Evolutionary conservation across 2,888 invertebrate genomes (phyloP).

Genomic region (Polyommatus icarus): DNA sequence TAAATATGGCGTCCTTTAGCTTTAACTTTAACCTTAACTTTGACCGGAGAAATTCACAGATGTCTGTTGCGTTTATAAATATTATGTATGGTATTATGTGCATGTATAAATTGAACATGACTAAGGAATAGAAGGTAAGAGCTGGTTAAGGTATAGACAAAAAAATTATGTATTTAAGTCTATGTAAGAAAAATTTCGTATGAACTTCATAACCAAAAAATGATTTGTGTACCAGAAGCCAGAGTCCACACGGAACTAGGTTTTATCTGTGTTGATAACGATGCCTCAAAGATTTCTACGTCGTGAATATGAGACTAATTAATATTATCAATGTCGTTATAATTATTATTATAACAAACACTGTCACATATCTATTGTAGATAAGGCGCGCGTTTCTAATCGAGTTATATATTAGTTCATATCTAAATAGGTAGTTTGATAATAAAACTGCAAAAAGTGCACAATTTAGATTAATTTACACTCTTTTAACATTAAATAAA

Average conservation of each 20-base stretch:
- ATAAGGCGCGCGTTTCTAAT: neutral
- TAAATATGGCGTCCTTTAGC: no score
- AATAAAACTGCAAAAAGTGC: neutral
- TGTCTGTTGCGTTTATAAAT: no score
- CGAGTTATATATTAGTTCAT: neutral
- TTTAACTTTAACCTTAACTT: no score
- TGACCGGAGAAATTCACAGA: no score
- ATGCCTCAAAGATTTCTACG: neutral
- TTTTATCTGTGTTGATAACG: neutral
- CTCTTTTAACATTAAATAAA: neutral
- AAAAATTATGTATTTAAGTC: neutral
- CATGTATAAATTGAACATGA: no score
- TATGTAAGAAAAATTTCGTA: neutral
- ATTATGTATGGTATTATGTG: no score
- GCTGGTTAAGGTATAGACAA: neutral
- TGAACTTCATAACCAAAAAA: neutral
- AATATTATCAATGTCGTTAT: conserved; percentile 5
- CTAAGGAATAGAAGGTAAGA: neutral
- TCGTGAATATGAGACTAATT: neutral
- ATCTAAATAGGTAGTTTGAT: neutral
- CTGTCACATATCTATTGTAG: neutral
- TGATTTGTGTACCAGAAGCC: neutral
- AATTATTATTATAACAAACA: neutral
- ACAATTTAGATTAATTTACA: neutral
- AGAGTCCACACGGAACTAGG: neutral